Evolutionary conservation across 2,113 vertebrate species (phyloP), one percentile per base, ranked within the genome.

Genomic region (Poecile atricapillus): DNA sequence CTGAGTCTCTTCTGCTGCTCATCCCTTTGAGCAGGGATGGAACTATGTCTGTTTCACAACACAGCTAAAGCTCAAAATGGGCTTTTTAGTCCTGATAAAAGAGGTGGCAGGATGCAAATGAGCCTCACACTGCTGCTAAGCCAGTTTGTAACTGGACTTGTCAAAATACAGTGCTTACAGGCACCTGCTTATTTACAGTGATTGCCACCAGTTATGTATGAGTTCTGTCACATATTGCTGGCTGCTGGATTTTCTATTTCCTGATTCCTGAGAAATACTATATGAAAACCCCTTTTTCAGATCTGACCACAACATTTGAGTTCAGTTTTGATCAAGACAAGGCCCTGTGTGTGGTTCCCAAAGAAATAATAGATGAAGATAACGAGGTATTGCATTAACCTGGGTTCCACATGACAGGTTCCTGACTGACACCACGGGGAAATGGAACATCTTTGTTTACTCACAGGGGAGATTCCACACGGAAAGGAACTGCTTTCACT

Each of bases 391-490:
- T 75, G 55, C 53, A 58, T 52, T 59, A 89, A 73, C 31, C 41
- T 15, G 47, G 19, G 30, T 21, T 74, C 62, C 81, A 64, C n/a
- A 31, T 0, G 58, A 87, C 41, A 94, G 28, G 37, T 24, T 85
- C 60, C 62, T 82, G 83, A 69, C 31, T 87, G 87, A 95, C 91
- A 89, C 24, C 33, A 31, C 0, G 0, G 58, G 67, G 58, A 93
- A 87, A 65, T 21, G 52, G 77, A 96, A 91, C 90, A 83, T 83
- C 91, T 95, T 94, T 91, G 83, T 92, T 95, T 92, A 85, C 70
- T 94, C 87, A 30, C 60, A 76, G 37, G 63, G 68, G 47, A 87
- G 70, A 63, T n/a, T 73, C 49, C 83, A 73, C 81, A 49, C 10
- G 75, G 81, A 83, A 91, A 71, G 43, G 27, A 91, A 44, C 63